Evolutionary conservation across 2,113 vertebrate genomes (phyloP), one percentile per base, ranked within the genome.

Genomic region (Danionella cerebrum): DNA sequence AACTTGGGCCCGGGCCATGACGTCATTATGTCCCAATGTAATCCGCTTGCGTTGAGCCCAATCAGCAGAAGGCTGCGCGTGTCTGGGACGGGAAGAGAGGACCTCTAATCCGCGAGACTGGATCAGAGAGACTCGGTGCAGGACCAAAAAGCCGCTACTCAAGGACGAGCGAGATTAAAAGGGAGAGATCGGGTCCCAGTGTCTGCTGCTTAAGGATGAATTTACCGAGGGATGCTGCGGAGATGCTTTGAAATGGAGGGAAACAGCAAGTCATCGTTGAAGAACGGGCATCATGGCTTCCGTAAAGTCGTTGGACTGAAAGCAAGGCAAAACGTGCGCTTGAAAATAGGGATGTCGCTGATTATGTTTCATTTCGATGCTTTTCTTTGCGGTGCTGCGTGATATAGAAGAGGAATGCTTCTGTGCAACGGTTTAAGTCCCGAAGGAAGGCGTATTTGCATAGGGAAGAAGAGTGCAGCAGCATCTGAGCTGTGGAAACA

Each of bases 21-120:
- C 95, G 96, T 97, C 95, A 98, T 89, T 88, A 88, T 90, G 91
- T 90, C 91, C 90, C 92, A 90, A 92, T 94, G 93, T 96, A 98
- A 97, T 94, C 95, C 91, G 91, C 87, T 91, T 89, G 91, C 91
- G 90, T 89, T 85, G 87, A 91, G 89, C 86, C 92, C 90, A 90
- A 91, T 94, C 92, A 91, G 90, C 93, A 92, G 94, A 96, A 89
- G 92, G 84, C 91, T 85, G 89, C 88, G 89, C 91, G 92, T 89
- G 87, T 89, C 87, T 85, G 82, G 92, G 90, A 91, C 89, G 87
- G 90, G 86, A 89, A 89, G 87, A 89, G 89, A 86, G 88, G 89
- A 86, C 86, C 86, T 89, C 88, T 93, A 92, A 92, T 93, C 93
- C 89, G 83, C 84, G 89, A 91, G 90, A 88, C 89, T 89, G 90